A percentile compares a stretch with the other conserved stretches of the same genome.
Evolutionary conservation across 2,888 invertebrate species (phyloP).

Genomic region (Erpobdella octoculata): DNA sequence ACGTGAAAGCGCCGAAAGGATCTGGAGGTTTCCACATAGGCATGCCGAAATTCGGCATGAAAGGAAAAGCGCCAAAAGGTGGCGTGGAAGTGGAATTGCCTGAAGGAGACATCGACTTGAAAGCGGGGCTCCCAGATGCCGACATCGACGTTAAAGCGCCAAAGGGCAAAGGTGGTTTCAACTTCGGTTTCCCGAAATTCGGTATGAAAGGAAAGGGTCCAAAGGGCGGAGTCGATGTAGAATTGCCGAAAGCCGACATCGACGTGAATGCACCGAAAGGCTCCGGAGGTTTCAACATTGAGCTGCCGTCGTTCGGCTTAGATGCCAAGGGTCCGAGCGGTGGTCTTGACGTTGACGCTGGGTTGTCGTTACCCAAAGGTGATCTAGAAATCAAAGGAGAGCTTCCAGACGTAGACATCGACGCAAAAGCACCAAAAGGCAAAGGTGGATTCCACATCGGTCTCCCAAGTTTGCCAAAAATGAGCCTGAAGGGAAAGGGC

Average conservation of each 20-base stretch:
- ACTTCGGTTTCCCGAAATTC: slow-evolving; percentile 14
- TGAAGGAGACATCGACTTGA: slow-evolving; percentile 9
- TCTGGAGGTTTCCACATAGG: slow-evolving; percentile 20
- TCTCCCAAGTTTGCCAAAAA: slow-evolving; percentile 8
- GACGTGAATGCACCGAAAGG: slow-evolving; percentile 17
- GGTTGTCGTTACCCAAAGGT: slow-evolving; percentile 3
- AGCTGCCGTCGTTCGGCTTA: slow-evolving; percentile 17
- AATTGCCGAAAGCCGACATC: slow-evolving; percentile 13
- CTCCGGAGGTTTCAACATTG: slow-evolving; percentile 13
- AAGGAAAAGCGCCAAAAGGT: slow-evolving; percentile 20
- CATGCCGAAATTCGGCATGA: slow-evolving; percentile 25
- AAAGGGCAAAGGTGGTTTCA: slow-evolving; percentile 8
- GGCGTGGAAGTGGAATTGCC: slow-evolving; percentile 12
- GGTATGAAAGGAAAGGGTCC: slow-evolving; percentile 22
- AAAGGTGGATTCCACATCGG: slow-evolving; percentile 10
- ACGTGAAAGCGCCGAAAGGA: slow-evolving; percentile 14
- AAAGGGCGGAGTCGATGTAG: slow-evolving; percentile 11
- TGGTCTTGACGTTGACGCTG: slow-evolving; percentile 7
- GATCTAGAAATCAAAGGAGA: slow-evolving; percentile 2
- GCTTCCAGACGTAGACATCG: slow-evolving; percentile 11
- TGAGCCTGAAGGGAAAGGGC: slow-evolving; percentile 16
- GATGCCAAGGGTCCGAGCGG: slow-evolving; percentile 25
- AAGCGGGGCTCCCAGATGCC: slow-evolving; percentile 22
- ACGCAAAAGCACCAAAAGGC: slow-evolving; percentile 11
- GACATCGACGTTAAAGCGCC: slow-evolving; percentile 22